Conservation (phyloP, 2,888 invertebrate genomes). For the Coremacera marginata region DNA sequence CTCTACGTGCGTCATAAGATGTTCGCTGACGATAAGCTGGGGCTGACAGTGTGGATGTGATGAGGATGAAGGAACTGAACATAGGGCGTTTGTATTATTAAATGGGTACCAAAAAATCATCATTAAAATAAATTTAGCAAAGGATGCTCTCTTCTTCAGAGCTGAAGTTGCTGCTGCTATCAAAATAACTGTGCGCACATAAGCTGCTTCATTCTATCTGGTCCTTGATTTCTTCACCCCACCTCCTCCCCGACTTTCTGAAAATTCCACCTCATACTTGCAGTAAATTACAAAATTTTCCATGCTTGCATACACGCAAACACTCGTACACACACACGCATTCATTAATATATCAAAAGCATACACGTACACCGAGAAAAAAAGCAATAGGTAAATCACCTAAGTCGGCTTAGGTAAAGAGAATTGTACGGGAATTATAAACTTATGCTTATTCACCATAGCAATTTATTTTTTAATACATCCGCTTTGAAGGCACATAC, state of each 20-base stretch:
- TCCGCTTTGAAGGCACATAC: too few species aligned
- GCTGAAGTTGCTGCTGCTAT: not conserved
- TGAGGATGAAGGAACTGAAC: not conserved
- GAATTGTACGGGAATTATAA: too few species aligned
- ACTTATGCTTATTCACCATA: too few species aligned
- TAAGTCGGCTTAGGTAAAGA: too few species aligned
- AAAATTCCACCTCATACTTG: too few species aligned
- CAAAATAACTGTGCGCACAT: not conserved
- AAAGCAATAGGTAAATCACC: too few species aligned
- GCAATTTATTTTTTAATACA: too few species aligned
- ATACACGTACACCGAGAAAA: constrained; percentile 43
- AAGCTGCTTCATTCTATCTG: not conserved
- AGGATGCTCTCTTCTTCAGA: constrained; percentile 25
- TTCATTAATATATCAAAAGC: constrained; percentile 28
- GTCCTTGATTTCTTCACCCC: not conserved
- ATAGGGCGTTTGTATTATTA: constrained; percentile 8
- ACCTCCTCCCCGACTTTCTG: not conserved
- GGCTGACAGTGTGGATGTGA: constrained; percentile 9
- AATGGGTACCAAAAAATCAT: constrained; percentile 48
- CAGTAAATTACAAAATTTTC: not conserved
- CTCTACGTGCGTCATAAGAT: constrained; percentile 49
- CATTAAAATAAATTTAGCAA: constrained; percentile 55
- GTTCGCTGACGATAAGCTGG: constrained; percentile 32
- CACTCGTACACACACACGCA: constrained; percentile 29
- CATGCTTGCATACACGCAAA: not conserved